Evolutionary conservation across 2,888 invertebrate species (phyloP).

Genomic region (Neelides folsomi): DNA sequence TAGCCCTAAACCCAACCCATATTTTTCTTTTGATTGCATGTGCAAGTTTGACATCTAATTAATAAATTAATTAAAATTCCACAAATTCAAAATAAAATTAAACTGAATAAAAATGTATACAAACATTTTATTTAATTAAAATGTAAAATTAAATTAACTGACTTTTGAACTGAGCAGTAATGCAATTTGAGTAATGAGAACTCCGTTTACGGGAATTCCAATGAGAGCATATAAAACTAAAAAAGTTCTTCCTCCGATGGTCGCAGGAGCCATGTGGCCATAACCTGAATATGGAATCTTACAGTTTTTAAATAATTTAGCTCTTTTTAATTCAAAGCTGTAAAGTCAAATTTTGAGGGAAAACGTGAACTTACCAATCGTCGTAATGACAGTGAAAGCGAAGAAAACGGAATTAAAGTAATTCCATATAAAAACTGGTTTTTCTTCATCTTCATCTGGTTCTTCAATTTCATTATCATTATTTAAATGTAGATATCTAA

Average conservation of each 20-base stretch:
- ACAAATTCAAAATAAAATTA: too few relatives aligned
- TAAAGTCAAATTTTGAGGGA: too few relatives aligned
- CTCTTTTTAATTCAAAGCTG: too few relatives aligned
- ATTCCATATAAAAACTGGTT: slow-evolving; percentile 56
- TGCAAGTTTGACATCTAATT: slow-evolving; percentile 44
- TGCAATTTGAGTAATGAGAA: slow-evolving; percentile 58
- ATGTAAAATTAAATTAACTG: too few relatives aligned
- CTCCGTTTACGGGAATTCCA: slow-evolving; percentile 69
- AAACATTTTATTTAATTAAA: too few relatives aligned
- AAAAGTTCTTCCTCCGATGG: slow-evolving; percentile 59
- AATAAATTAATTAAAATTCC: not conserved
- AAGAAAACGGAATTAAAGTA: slow-evolving; percentile 83
- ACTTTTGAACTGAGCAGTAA: slow-evolving; percentile 70
- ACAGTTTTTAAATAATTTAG: too few relatives aligned
- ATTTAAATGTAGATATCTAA: too few relatives aligned
- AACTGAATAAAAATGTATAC: too few relatives aligned
- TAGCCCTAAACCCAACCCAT: slow-evolving; percentile 45
- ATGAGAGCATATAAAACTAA: slow-evolving; percentile 77
- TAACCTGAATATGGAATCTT: slow-evolving; percentile 51
- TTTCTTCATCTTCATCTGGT: not conserved
- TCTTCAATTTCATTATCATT: not conserved
- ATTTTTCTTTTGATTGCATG: slow-evolving; percentile 53
- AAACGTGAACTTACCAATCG: slow-evolving; percentile 52
- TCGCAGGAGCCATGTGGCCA: slow-evolving; percentile 74
- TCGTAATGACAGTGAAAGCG: slow-evolving; percentile 77